A percentile compares a stretch with the other conserved stretches of the same genome.
phyloP scores from a whole-genome alignment of 2,797 vertebrate genomes.

The Zenarchopterus dispar region DNA sequence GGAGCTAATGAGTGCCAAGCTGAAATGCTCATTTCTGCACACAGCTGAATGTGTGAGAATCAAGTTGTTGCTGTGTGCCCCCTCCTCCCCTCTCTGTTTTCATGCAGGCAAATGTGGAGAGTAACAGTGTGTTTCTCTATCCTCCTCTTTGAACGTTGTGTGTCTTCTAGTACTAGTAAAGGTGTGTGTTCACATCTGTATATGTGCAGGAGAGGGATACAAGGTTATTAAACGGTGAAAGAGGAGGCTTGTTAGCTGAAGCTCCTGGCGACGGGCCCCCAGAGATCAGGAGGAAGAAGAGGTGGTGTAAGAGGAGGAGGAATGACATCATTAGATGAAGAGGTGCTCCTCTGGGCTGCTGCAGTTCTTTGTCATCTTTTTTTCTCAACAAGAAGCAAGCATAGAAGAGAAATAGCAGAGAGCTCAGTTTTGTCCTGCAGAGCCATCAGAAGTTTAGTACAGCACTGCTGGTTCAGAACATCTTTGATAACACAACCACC shows the following conservation, averaged over 20 bases:
- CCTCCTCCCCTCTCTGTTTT: conserved; percentile 20
- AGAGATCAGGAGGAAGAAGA: conserved; percentile 26
- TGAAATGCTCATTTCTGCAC: conserved; percentile 35
- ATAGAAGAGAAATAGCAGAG: neutral
- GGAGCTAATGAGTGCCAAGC: conserved; percentile 40
- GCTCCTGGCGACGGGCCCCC: conserved; percentile 50
- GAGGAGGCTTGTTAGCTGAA: conserved; percentile 37
- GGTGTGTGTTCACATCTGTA: conserved; percentile 9
- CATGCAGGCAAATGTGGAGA: conserved; percentile 22
- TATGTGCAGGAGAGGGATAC: conserved; percentile 47
- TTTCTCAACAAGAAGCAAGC: conserved; percentile 14
- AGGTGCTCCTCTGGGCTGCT: conserved; percentile 35
- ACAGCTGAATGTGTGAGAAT: conserved; percentile 19
- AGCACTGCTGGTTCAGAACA: neutral
- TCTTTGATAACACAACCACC: conserved; percentile 22
- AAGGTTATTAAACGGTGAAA: conserved; percentile 19
- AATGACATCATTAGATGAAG: conserved; percentile 61
- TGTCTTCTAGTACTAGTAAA: neutral
- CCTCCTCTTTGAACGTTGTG: neutral
- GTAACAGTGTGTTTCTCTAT: neutral
- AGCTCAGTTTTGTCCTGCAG: neutral
- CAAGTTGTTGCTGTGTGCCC: conserved; percentile 9
- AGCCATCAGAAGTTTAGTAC: conserved; percentile 2
- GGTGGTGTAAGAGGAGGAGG: conserved; percentile 1
- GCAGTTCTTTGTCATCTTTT: conserved; percentile 54